Percentiles rank a stretch among this genome's conserved stretches.
Evolutionary conservation across 2,113 vertebrate species (phyloP).

Genomic region (Bujurquina vittata): DNA sequence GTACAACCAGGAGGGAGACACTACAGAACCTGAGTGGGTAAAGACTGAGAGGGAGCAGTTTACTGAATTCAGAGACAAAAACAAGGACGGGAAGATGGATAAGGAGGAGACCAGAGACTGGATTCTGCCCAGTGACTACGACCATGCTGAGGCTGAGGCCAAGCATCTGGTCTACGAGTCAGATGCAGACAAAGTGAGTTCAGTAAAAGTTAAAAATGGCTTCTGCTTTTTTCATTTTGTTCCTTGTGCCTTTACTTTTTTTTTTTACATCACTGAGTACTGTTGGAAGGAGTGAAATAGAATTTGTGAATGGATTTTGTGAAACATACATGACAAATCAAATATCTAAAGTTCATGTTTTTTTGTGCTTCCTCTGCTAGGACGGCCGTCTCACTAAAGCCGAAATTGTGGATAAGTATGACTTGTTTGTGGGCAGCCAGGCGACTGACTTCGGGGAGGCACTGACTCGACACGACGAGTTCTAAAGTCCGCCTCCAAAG

Average conservation of each 20-base stretch:
- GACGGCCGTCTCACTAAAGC: conserved; percentile 89
- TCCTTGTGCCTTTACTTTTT: not conserved
- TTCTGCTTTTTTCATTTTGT: not conserved
- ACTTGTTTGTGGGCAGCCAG: conserved; percentile 96
- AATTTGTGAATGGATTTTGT: no score
- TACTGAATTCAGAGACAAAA: conserved; percentile 94
- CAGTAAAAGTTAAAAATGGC: not conserved
- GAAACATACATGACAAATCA: not conserved
- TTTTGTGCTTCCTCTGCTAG: conserved; percentile 66
- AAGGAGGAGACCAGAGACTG: conserved; percentile 95
- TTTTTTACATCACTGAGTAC: not conserved
- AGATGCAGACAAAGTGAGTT: conserved; percentile 88
- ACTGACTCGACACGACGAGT: conserved; percentile 94
- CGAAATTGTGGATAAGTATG: conserved; percentile 96
- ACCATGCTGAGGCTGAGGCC: conserved; percentile 95
- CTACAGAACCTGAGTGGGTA: conserved; percentile 94
- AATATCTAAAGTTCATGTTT: not conserved
- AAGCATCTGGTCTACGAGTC: conserved; percentile 96
- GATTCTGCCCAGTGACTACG: conserved; percentile 96
- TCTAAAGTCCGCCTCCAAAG: conserved; percentile 74
- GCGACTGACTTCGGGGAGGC: conserved; percentile 97
- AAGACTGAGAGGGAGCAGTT: conserved; percentile 95
- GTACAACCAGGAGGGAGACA: conserved; percentile 92
- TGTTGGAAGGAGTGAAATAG: not conserved
- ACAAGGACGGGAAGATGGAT: conserved; percentile 96